A percentile compares a stretch with the other conserved stretches of the same genome.
phyloP scores from a whole-genome alignment of 2,113 vertebrate genomes.

The Semicossyphus pulcher region DNA sequence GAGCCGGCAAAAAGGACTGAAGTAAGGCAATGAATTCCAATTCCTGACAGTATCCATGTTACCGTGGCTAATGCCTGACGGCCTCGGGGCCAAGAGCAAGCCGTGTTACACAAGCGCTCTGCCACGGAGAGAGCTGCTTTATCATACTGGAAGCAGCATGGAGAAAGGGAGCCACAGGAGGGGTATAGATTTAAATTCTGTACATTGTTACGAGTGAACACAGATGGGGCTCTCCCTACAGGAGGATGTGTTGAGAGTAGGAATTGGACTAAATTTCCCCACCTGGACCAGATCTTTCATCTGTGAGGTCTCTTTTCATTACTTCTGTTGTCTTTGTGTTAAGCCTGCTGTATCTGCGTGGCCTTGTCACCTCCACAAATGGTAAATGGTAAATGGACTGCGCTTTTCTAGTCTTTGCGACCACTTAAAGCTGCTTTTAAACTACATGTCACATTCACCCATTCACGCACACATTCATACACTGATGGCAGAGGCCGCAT shows the following conservation, averaged over 20 bases:
- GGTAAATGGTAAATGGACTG: too few species aligned
- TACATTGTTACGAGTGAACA: slow-evolving; percentile 40
- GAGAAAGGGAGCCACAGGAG: slow-evolving; percentile 3
- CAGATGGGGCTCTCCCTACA: slow-evolving; percentile 11
- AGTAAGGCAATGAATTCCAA: slow-evolving; percentile 60
- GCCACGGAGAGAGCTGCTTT: slow-evolving; percentile 51
- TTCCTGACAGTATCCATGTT: slow-evolving; percentile 62
- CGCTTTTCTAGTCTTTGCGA: too few species aligned
- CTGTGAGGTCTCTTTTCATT: background rate
- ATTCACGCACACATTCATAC: too few species aligned
- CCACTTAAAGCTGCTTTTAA: too few species aligned
- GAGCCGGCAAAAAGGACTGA: slow-evolving; percentile 24
- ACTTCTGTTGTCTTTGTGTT: background rate
- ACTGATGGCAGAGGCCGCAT: too few species aligned
- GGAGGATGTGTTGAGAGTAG: background rate
- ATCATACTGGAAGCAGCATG: slow-evolving; percentile 39
- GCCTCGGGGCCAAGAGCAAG: slow-evolving; percentile 42
- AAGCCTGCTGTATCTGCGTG: background rate
- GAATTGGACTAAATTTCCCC: slow-evolving; percentile 1
- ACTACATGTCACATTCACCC: too few species aligned
- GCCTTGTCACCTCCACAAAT: too few species aligned
- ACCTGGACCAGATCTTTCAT: slow-evolving; percentile 7
- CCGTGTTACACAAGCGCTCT: slow-evolving; percentile 31
- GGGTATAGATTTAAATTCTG: slow-evolving; percentile 45
- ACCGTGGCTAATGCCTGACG: slow-evolving; percentile 43